A percentile compares a stretch with the other conserved stretches of the same genome.
Conservation (phyloP, 2,113 vertebrate species). For the Carettochelys insculpta region DNA sequence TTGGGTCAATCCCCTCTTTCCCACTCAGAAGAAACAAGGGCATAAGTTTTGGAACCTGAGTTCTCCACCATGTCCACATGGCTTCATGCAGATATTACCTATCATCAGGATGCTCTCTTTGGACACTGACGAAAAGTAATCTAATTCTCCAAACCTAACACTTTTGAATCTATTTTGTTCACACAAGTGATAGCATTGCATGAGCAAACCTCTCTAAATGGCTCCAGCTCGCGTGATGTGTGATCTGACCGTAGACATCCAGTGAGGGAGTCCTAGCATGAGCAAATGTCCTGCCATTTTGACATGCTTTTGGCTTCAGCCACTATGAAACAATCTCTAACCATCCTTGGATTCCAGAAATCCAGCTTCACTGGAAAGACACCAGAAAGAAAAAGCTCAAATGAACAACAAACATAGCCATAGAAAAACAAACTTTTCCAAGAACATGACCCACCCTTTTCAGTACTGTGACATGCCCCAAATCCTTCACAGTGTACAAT, state of each 20-base stretch:
- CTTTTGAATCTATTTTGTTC: not conserved
- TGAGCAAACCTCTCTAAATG: not conserved
- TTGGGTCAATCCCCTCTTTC: not conserved
- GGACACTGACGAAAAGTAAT: not conserved
- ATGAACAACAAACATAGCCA: conserved; percentile 65
- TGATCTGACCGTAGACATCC: conserved; percentile 3
- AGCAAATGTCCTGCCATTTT: conserved; percentile 24
- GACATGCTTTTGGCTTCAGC: conserved; percentile 45
- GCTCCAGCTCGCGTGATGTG: not conserved
- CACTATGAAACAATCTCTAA: conserved; percentile 46
- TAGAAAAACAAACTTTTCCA: conserved; percentile 55
- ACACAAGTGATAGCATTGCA: not conserved
- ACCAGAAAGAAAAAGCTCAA: conserved; percentile 66
- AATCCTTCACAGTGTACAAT: not conserved
- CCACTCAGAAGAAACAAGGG: conserved; percentile 12
- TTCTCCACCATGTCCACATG: not conserved
- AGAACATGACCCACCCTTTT: conserved; percentile 48
- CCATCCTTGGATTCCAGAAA: conserved; percentile 59
- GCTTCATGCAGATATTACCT: not conserved
- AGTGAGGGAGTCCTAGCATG: conserved; percentile 26
- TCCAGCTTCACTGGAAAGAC: conserved; percentile 54
- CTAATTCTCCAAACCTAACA: not conserved
- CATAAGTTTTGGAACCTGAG: not conserved
- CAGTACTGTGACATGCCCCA: conserved; percentile 52
- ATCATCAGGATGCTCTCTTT: not conserved